Conservation (phyloP, 92 coral and sea anemone genomes). For the Ricordea florida region DNA sequence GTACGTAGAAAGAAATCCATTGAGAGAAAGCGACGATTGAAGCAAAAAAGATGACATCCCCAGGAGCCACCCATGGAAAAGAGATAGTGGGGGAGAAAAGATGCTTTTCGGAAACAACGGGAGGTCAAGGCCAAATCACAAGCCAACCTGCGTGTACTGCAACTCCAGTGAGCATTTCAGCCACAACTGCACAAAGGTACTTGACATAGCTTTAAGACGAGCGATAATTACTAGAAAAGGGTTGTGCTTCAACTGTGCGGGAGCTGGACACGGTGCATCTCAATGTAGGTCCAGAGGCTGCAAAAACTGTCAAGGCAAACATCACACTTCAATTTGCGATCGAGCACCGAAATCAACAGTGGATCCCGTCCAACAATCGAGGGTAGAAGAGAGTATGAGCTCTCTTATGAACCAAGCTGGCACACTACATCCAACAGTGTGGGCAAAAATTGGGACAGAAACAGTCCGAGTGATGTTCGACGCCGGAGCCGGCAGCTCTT, state of each 20-base stretch:
- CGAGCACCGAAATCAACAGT: background rate
- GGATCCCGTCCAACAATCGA: background rate
- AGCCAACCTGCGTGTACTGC: conserved; percentile 24
- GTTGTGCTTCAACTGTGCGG: conserved; percentile 50
- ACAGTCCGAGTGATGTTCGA: conserved; percentile 40
- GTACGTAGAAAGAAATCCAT: conserved; percentile 41
- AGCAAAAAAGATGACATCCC: background rate
- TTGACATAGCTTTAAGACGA: conserved; percentile 28
- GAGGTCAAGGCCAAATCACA: background rate
- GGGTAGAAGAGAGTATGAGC: conserved; percentile 14
- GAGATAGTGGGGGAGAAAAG: conserved; percentile 9
- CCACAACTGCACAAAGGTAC: conserved; percentile 36
- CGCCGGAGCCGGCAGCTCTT: conserved; percentile 54
- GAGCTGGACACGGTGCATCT: conserved; percentile 31
- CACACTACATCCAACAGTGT: conserved; percentile 35
- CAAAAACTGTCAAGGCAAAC: conserved; percentile 47
- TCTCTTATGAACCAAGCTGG: background rate
- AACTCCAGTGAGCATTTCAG: conserved; percentile 10
- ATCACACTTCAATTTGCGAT: conserved; percentile 63
- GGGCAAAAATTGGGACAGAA: conserved; percentile 13
- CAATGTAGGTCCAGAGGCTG: conserved; percentile 58
- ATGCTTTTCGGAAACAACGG: conserved; percentile 3
- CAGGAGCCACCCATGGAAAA: background rate
- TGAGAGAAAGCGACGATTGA: background rate
- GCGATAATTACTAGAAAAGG: conserved; percentile 12